Evolutionary conservation across 2,113 vertebrate genomes (phyloP).

Genomic region (Leptobrachium ailaonicum): DNA sequence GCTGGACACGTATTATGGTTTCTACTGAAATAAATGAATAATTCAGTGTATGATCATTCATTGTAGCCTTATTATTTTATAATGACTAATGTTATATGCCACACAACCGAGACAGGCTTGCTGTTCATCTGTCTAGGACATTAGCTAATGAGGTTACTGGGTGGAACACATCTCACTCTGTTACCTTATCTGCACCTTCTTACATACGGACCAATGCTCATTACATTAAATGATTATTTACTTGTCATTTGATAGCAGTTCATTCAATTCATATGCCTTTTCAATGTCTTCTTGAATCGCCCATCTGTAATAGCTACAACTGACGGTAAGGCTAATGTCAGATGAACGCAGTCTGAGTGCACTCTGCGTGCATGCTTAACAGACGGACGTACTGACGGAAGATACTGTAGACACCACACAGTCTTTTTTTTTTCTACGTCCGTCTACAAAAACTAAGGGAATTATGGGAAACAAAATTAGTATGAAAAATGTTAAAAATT

Average conservation of each 20-base stretch:
- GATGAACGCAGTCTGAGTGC: too few species aligned
- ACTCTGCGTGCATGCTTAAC: too few species aligned
- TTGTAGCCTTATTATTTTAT: conserved; percentile 16
- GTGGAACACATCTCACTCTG: conserved; percentile 27
- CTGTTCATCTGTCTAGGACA: conserved; percentile 18
- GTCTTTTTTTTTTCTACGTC: too few species aligned
- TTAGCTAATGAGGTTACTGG: conserved; percentile 36
- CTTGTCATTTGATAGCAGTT: conserved; percentile 14
- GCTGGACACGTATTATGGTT: neutral
- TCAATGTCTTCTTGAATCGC: conserved; percentile 28
- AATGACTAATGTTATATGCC: conserved; percentile 14
- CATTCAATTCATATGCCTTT: conserved; percentile 25
- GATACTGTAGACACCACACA: too few species aligned
- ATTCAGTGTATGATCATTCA: conserved; percentile 5
- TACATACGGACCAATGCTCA: conserved; percentile 11
- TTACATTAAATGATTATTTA: conserved; percentile 36
- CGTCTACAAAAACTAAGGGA: too few species aligned
- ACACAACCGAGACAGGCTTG: conserved; percentile 9
- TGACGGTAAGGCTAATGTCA: neutral
- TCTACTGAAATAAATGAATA: conserved; percentile 6
- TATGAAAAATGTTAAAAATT: too few species aligned
- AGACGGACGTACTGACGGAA: too few species aligned
- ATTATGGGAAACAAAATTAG: too few species aligned
- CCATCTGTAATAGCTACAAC: neutral
- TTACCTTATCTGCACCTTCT: conserved; percentile 40